Conservation (phyloP, 2,888 invertebrate genomes). For the Metellina segmentata region DNA sequence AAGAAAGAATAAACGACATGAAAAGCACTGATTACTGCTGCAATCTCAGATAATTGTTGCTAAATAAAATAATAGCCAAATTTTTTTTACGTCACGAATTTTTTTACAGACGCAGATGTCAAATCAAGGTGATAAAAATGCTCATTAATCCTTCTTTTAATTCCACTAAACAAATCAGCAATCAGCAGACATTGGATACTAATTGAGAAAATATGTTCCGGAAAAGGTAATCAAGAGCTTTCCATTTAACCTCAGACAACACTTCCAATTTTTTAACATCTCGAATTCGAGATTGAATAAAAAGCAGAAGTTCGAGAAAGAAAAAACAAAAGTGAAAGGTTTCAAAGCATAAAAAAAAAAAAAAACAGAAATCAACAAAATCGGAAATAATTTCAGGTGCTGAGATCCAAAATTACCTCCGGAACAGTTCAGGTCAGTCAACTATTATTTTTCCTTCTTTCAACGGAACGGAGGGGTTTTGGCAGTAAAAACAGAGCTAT, state of each 20-base stretch:
- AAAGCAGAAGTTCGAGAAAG: not conserved
- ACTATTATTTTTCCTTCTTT: slow-evolving; percentile 39
- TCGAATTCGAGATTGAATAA: not conserved
- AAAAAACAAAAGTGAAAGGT: not conserved
- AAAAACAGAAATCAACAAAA: not conserved
- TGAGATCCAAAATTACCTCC: slow-evolving; percentile 37
- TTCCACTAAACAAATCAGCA: too few species aligned
- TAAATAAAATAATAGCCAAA: too few species aligned
- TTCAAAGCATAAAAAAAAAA: not conserved
- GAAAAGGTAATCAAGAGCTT: not conserved
- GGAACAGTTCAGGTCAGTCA: slow-evolving; percentile 57
- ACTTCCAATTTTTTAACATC: not conserved
- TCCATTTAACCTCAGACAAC: not conserved
- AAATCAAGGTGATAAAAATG: too few species aligned
- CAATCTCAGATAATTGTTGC: too few species aligned
- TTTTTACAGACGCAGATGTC: too few species aligned
- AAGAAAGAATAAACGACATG: too few species aligned
- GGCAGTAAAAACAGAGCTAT: slow-evolving; percentile 64
- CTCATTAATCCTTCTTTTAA: too few species aligned
- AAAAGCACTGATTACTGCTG: too few species aligned
- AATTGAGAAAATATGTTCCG: too few species aligned
- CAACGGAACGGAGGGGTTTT: slow-evolving; percentile 16
- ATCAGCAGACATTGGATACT: too few species aligned
- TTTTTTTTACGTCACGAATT: too few species aligned
- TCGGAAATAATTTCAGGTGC: slow-evolving; percentile 20